These are phyloP conservation scores for Mesaphorura yosii DNA, from an alignment of 1,140 invertebrate genomes.

Conservation along the genomic window DNA sequence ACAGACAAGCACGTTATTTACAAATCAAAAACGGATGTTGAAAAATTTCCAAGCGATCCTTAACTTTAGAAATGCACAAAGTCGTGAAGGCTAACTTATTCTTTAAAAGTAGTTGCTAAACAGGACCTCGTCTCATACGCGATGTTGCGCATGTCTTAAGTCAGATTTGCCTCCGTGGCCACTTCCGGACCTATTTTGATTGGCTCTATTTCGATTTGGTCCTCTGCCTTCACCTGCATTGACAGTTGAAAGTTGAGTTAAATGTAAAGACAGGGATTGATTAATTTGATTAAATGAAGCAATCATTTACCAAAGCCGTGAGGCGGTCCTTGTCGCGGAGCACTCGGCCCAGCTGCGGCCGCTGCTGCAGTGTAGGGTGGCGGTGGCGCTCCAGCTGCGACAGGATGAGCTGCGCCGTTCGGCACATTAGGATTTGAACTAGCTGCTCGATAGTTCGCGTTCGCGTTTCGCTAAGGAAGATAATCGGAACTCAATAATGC, in stretches of 20 bases:
- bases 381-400: constrained; percentile 26
- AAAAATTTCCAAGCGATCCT: too few species aligned
- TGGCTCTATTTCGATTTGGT: constrained; percentile 28
- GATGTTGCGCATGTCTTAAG: constrained; percentile 26
- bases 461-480: constrained; percentile 14
- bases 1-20: too few species aligned
- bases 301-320: constrained; percentile 26
- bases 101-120: too few species aligned
- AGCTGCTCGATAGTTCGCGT: constrained; percentile 26
- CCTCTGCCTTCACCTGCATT: constrained; percentile 8
- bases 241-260: not conserved
- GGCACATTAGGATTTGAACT: constrained; percentile 13
- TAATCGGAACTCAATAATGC: constrained; percentile 7
- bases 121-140: too few species aligned
- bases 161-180: constrained; percentile 16
- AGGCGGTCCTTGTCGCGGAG: constrained; percentile 17
- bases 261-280: not conserved
- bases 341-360: constrained; percentile 21
- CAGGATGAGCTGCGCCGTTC: constrained; percentile 15
- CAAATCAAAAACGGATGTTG: too few species aligned
- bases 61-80: too few species aligned
- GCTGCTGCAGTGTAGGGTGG: constrained; percentile 23
- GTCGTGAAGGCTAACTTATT: too few species aligned
- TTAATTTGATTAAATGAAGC: not conserved
- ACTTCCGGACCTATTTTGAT: not conserved